Evolutionary conservation across 1,140 invertebrate species (phyloP), one percentile per base, ranked within the genome.

Genomic region (Oscheius sp.): DNA sequence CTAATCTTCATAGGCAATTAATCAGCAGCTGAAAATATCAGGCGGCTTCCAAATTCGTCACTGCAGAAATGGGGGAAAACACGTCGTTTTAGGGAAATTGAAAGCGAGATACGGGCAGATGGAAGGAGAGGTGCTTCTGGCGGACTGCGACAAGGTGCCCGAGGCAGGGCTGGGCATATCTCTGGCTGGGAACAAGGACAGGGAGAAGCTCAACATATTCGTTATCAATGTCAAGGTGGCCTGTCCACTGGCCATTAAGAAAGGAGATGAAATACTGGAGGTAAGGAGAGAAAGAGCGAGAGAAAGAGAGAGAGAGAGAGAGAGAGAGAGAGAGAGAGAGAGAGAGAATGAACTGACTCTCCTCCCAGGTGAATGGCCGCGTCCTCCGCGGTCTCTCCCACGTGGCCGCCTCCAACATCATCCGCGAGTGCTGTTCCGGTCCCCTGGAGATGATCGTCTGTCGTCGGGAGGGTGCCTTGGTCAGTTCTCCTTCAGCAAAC

Each of bases 201-300:
- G 94, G 20, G 92, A 91, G 79, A 91, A 92, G 79, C 97, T 97
- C 93, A 92, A 92, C 26, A 93, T 95, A 46, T 97, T 96, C 86
- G 90, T 99, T 35, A 95, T 93, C 79, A 95, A 94, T 4, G 88
- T 99, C 20, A 91, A 97, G 86, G 92, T 94, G 0, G 91, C 90
- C 0, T 94, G 94, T 26, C 90, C 0, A 91, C 93, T 36, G 89
- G 87, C 90, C 4, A 89, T 99, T 1, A 88, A 90, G 81, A 90
- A 96, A 32, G 95, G 95, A 0, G 96, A 99, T 85, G 94, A 98
- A 85, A 91, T 99, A 75, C 87, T 97, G 13, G 94, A 97, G 89
- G 93, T 94, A 82, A 10, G 74, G 4, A 26, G 31, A 32, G 55
- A 59, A 23, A 23, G 23, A 10, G 23, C 13, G 13, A n/a, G 49